Evolutionary conservation across 2,888 invertebrate species (phyloP).

Genomic region (Sycophila texana): DNA sequence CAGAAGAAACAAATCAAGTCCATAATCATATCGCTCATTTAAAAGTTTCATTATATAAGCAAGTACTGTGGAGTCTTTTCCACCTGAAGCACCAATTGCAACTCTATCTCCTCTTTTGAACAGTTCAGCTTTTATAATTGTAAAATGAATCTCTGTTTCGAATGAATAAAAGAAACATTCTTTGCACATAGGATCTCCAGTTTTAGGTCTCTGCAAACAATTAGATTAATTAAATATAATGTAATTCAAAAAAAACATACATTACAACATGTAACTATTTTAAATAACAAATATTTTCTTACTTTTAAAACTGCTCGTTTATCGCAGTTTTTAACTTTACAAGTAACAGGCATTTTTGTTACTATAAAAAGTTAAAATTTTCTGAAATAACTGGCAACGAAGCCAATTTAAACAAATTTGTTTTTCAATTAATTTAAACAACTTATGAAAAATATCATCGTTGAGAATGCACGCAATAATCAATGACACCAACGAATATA

Average conservation of each 20-base stretch:
- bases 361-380: background rate
- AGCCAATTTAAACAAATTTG: background rate
- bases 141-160: constrained; percentile 95
- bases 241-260: background rate
- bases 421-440: background rate
- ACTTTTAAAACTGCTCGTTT: constrained; percentile 51
- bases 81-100: constrained; percentile 95
- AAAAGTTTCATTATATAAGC: constrained; percentile 94
- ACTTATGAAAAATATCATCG: background rate
- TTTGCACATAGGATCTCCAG: constrained; percentile 93
- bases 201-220: constrained; percentile 88
- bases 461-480: background rate
- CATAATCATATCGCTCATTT: constrained; percentile 93
- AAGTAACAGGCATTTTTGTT: constrained; percentile 51
- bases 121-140: constrained; percentile 87
- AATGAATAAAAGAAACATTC: constrained; percentile 96
- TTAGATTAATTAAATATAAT: background rate
- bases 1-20: constrained; percentile 90
- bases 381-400: background rate
- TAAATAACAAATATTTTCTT: constrained; percentile 17
- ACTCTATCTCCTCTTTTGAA: constrained; percentile 91
- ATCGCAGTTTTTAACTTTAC: constrained; percentile 34
- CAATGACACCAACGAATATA: too few relatives aligned
- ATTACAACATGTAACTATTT: background rate
- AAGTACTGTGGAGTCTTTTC: constrained; percentile 98